These are phyloP conservation scores for Andrena camellia DNA, from an alignment of 2,888 invertebrate genomes.

Conservation along the genomic window DNA sequence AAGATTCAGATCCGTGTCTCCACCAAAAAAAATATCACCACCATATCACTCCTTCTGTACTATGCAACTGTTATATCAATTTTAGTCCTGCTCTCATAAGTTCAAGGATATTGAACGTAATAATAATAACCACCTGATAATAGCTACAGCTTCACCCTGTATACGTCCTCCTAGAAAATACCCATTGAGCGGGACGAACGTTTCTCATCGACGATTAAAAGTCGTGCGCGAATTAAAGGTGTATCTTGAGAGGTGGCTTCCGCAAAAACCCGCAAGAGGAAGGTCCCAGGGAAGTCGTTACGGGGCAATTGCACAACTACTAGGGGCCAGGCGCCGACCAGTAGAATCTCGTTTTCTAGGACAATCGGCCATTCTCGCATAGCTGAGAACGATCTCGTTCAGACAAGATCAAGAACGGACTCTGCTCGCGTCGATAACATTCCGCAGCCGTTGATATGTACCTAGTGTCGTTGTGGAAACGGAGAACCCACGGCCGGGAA, in stretches of 20 bases:
- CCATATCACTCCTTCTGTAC: too few species aligned
- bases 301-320: conserved; percentile 62
- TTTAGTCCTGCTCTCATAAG: too few species aligned
- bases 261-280: conserved; percentile 50
- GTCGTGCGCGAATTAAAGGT: conserved; percentile 13
- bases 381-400: conserved; percentile 54
- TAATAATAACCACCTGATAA: too few species aligned
- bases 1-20: too few species aligned
- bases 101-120: too few species aligned
- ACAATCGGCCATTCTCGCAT: conserved; percentile 65
- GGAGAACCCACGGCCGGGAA: conserved; percentile 14
- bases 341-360: conserved; percentile 73
- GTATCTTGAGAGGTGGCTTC: conserved; percentile 17
- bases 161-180: not conserved
- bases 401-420: conserved; percentile 73
- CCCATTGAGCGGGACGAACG: not conserved
- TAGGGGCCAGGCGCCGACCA: conserved; percentile 57
- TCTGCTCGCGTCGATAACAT: conserved; percentile 64
- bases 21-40: too few species aligned
- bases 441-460: conserved; percentile 60
- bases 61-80: too few species aligned
- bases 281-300: conserved; percentile 55
- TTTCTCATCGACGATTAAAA: conserved; percentile 14
- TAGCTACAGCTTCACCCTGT: not conserved
- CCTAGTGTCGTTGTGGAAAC: conserved; percentile 39